Percentiles rank a stretch among this genome's conserved stretches.
phyloP scores from a whole-genome alignment of 37 sponge, comb jelly and placozoan genomes.

The Beroe forskalii region DNA sequence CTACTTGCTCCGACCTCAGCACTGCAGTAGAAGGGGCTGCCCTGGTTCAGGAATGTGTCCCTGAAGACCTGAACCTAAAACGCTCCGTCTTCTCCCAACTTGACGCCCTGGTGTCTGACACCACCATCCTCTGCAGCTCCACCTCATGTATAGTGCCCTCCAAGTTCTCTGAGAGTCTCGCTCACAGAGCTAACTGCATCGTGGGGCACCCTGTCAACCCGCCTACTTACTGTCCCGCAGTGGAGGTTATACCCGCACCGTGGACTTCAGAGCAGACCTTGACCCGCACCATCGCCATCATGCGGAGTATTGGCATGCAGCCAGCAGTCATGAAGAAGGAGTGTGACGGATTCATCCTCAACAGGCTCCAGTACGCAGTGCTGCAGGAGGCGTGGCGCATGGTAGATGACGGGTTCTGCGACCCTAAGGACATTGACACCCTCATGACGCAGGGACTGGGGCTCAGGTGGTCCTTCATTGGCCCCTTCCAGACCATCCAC shows the following conservation, averaged over 20 bases:
- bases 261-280: constrained; percentile 73
- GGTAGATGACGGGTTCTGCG: constrained; percentile 87
- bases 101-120: constrained; percentile 73
- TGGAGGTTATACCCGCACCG: constrained; percentile 85
- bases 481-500: constrained; percentile 89
- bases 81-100: constrained; percentile 76
- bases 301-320: constrained; percentile 80
- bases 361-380: constrained; percentile 94
- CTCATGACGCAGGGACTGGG: constrained; percentile 86
- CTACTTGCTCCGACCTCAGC: constrained; percentile 64
- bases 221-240: constrained; percentile 65
- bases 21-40: constrained; percentile 74
- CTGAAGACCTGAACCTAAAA: constrained; percentile 86
- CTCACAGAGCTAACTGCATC: constrained; percentile 81
- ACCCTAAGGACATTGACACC: constrained; percentile 93
- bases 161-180: constrained; percentile 75
- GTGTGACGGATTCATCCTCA: constrained; percentile 87
- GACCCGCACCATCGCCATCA: constrained; percentile 68
- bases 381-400: constrained; percentile 96
- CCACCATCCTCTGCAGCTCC: constrained; percentile 79
- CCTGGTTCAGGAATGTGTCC: constrained; percentile 93
- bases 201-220: constrained; percentile 86
- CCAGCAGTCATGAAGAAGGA: constrained; percentile 87
- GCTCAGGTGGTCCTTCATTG: constrained; percentile 86
- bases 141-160: constrained; percentile 90